phyloP scores from a whole-genome alignment of 2,113 vertebrate genomes.

The Amblyornis subalaris region DNA sequence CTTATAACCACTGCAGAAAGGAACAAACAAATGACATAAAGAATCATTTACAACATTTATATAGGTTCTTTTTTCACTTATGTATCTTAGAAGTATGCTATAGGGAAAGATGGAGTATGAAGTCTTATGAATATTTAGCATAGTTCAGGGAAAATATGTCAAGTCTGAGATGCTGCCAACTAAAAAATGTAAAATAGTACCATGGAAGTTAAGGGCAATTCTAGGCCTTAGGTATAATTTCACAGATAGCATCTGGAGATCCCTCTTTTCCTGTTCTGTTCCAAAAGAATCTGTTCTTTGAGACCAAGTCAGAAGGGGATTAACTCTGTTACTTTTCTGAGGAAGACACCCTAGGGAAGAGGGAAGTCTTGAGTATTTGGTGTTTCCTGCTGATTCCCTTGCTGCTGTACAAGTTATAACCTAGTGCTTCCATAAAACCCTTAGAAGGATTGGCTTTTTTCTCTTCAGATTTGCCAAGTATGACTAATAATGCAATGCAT shows the following conservation, averaged over 20 bases:
- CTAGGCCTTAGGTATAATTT: neutral
- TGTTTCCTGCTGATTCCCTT: neutral
- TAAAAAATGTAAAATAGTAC: neutral
- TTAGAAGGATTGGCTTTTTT: neutral
- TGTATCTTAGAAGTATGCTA: neutral
- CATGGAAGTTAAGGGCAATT: neutral
- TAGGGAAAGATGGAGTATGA: neutral
- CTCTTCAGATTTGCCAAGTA: neutral
- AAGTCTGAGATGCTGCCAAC: neutral
- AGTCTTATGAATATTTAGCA: neutral
- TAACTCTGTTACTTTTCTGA: neutral
- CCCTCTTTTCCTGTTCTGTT: neutral
- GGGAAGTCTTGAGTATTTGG: neutral
- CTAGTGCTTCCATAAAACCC: neutral
- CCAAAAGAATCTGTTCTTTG: neutral
- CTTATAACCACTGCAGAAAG: neutral
- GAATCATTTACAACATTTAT: neutral
- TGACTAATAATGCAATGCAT: conserved; percentile 14
- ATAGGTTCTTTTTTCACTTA: neutral
- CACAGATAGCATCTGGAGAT: neutral
- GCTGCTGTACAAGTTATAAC: neutral
- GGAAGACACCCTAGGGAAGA: neutral
- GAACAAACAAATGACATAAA: neutral
- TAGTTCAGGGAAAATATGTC: neutral
- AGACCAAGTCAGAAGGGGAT: neutral